Conservation (phyloP, 2,113 vertebrate species). For the Barnardius zonarius region DNA sequence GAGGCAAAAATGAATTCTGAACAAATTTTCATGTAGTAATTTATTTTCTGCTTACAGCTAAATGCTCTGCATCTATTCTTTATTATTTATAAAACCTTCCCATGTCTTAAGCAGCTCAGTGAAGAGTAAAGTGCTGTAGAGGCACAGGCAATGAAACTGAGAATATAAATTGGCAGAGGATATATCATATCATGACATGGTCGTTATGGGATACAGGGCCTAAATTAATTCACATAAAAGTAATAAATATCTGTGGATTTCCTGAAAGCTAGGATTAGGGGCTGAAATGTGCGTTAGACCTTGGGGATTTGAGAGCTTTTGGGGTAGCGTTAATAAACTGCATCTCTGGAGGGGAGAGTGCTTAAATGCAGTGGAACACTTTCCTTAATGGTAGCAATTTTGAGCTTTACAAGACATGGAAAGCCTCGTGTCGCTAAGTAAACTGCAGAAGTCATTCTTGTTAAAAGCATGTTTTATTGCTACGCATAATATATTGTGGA, state of each 20-base stretch:
- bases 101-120: background rate
- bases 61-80: background rate
- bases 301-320: background rate
- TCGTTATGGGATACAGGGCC: background rate
- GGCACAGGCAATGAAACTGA: background rate
- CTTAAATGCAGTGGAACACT: background rate
- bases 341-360: background rate
- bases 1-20: background rate
- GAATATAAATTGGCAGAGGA: background rate
- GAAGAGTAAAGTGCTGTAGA: background rate
- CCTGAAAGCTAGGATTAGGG: background rate
- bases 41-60: background rate
- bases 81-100: background rate
- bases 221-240: conserved; percentile 3
- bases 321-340: background rate
- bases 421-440: background rate
- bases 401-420: background rate
- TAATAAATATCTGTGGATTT: background rate
- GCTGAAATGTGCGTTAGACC: background rate
- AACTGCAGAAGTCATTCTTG: background rate
- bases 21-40: background rate
- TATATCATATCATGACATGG: conserved; percentile 2
- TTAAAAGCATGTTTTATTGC: background rate
- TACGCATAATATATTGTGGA: background rate
- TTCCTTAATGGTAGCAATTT: background rate